Evolutionary conservation across 2,888 invertebrate genomes (phyloP), one percentile per base, ranked within the genome.

Genomic region (Halictus quadricinctus): DNA sequence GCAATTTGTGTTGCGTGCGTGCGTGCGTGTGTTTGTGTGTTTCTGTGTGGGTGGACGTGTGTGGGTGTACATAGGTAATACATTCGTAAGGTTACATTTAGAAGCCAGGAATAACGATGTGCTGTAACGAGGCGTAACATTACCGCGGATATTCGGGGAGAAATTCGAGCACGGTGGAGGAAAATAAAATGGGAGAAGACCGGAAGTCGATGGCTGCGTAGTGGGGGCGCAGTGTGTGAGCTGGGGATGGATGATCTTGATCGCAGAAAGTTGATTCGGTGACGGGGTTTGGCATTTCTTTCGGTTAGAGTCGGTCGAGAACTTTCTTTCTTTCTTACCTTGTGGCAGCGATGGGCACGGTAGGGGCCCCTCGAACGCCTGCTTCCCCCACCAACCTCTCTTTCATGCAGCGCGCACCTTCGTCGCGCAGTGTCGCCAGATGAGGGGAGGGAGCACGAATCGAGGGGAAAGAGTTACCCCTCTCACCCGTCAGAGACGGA

Each of bases 111-210:
- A 85, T 87, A 89, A 86, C 85, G 85, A 90, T 88, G 89, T 89
- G 89, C 85, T 91, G 80, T 87, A 89, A 91, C 88, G 90, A 90
- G 91, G 88, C 91, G 90, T 93, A 92, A 94, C 78, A 72, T 92
- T 69, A 91, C 93, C 64, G 92, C 92, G 93, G 93, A 92, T 94
- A 93, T 91, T 93, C 90, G 87, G 89, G 90, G 43, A 43, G n/a
- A 21, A 70, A 70, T 70, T 36, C 10, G 41, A 70, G 84, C 83
- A 90, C 84, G 86, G 76, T 66, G 75, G 76, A 43, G 80, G 79
- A 15, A 70, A 77, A 43, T 21, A 43, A 79, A 76, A 76, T 84
- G 87, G 29, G 25, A 13, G 50, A 86, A 86, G 90, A 88, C 75
- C 69, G 85, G 84, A 89, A 83, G 85, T 82, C 81, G 76, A 48